A percentile compares a stretch with the other conserved stretches of the same genome.
These are phyloP conservation scores for Ophion costatus DNA, from an alignment of 2,888 invertebrate genomes.

Conservation along the genomic window DNA sequence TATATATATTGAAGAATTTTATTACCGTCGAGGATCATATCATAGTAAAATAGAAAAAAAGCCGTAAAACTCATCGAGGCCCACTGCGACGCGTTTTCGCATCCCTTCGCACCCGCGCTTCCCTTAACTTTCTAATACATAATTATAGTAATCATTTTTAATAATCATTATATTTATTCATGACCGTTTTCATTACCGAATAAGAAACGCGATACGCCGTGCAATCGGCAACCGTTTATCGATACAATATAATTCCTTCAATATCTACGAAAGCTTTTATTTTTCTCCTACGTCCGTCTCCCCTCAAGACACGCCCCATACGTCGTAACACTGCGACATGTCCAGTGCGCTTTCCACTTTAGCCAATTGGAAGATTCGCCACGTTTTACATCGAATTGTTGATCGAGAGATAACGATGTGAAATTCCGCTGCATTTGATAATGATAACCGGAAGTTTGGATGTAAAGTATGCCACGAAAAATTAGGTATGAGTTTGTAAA, in stretches of 20 bases:
- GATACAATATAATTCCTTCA: slow-evolving; percentile 12
- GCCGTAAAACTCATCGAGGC: slow-evolving; percentile 67
- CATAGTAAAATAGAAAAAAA: slow-evolving; percentile 80
- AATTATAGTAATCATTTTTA: slow-evolving; percentile 39
- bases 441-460: not conserved
- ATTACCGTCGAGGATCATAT: slow-evolving; percentile 70
- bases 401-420: not conserved
- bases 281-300: slow-evolving; percentile 35
- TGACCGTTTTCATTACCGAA: slow-evolving; percentile 1
- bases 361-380: slow-evolving; percentile 56
- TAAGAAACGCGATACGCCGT: not conserved
- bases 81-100: slow-evolving; percentile 48
- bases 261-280: slow-evolving; percentile 21
- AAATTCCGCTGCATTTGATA: not conserved
- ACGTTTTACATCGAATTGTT: not conserved
- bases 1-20: slow-evolving; percentile 49
- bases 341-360: not conserved
- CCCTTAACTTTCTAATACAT: slow-evolving; percentile 47
- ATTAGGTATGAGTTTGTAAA: not conserved
- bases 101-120: slow-evolving; percentile 61
- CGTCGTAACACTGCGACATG: slow-evolving; percentile 40
- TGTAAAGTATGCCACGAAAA: not conserved
- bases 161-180: slow-evolving; percentile 24
- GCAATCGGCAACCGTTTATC: not conserved
- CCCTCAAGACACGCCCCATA: slow-evolving; percentile 45